Base-by-base conservation (phyloP, 2,888 invertebrate species). In the Dryomyza anilis region DNA sequence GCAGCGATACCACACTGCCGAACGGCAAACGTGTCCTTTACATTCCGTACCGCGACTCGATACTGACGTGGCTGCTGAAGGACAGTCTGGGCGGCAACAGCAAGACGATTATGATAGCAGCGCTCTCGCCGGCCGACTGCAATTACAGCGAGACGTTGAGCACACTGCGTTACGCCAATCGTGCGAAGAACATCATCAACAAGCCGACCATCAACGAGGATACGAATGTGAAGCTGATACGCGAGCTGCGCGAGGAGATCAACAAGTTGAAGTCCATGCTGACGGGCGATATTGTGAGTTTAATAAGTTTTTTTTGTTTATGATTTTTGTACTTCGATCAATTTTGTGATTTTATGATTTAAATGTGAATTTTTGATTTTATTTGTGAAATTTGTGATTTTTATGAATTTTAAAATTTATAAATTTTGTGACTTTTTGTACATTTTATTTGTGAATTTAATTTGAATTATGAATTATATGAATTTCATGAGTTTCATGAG, bases 161-260 rank as follows among this genome's bases (percentile, higher is more conserved):
- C 62, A 95, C 95, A 0, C 84, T 95, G 57, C 87, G 94, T 8
- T 95, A 95, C 84, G 94, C 95, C 2, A 94, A 95, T 84, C 86
- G 94, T 68, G 95, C 95, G 25, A 94, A 94, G 85, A 94, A 94
- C 80, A 95, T 95, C 71, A 92, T 94, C 80, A 95, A 95, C 83
- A 94, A 94, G 78, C 94, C 94, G 0, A 94, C 93, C 39, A 92
- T 95, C 76, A 95, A 95, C 82, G 94, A 95, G 82, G 95, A 95
- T 84, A 88, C 92, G 21, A 94, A 94, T 83, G 94, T 94, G 58
- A 93, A 92, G 82, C 87, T 95, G 50, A 94, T 95, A 76, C 85
- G 93, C 45, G 94, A 94, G 75, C 86, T 94, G 30, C 85, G 94
- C 23, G 92, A 92, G 76, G 94, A 95, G 85, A 95, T 95, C 73